Percentiles rank a stretch among this genome's conserved stretches.
phyloP scores from a whole-genome alignment of 2,888 invertebrate genomes.

The Melinaea menophilus region DNA sequence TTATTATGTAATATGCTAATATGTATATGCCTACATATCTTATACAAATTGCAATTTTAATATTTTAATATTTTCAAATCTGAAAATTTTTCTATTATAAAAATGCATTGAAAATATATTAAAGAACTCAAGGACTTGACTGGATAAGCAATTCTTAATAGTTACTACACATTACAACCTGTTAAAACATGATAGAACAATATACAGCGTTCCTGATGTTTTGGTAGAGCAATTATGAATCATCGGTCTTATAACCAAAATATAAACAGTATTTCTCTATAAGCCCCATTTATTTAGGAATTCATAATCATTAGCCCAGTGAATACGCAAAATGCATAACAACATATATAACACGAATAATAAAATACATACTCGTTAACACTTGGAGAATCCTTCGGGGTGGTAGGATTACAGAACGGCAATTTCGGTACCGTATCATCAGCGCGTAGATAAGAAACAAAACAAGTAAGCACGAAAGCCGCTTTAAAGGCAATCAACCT shows the following conservation, averaged over 20 bases:
- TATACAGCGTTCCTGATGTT: neutral
- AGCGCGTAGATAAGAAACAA: conserved; percentile 57
- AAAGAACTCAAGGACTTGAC: conserved; percentile 31
- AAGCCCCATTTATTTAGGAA: neutral
- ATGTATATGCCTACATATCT: no score
- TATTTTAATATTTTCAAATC: no score
- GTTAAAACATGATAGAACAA: conserved; percentile 11
- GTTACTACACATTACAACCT: conserved; percentile 9
- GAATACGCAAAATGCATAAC: no score
- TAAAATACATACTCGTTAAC: conserved; percentile 59
- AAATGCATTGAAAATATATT: no score
- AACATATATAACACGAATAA: no score
- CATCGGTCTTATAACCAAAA: neutral
- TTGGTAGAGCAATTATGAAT: conserved; percentile 3
- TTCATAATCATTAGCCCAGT: neutral
- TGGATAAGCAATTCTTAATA: neutral
- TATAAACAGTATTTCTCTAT: conserved; percentile 19
- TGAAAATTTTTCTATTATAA: no score
- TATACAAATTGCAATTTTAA: no score
- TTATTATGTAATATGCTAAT: no score
- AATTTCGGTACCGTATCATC: conserved; percentile 66
- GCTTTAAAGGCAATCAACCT: conserved; percentile 61
- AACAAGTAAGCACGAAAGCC: conserved; percentile 56
- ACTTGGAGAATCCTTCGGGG: conserved; percentile 47
- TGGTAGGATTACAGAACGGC: conserved; percentile 69